Conservation (phyloP, 2,888 invertebrate species). For the Hetaerina titia region DNA sequence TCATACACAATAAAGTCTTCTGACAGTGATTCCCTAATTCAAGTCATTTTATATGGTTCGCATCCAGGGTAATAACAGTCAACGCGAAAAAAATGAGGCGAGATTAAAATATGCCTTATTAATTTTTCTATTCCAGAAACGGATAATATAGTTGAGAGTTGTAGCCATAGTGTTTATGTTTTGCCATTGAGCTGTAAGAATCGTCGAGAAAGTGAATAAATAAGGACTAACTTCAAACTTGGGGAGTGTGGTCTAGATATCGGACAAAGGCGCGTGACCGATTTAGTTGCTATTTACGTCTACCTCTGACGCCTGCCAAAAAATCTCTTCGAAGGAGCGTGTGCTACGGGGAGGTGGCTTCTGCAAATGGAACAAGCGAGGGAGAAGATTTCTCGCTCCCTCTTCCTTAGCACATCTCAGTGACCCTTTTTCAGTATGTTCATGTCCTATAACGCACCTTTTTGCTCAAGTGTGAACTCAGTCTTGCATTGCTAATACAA, state of each 20-base stretch:
- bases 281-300: constrained; percentile 61
- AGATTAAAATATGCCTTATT: no score
- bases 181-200: no score
- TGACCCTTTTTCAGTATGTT: neutral
- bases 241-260: neutral
- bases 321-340: neutral
- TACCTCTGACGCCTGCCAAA: constrained; percentile 29
- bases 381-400: neutral
- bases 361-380: neutral
- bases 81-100: no score
- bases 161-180: no score
- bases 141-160: no score
- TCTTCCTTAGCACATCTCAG: neutral
- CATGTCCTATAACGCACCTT: neutral
- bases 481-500: neutral
- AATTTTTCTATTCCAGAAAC: no score
- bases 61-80: no score
- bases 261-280: constrained; percentile 62
- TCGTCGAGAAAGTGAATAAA: neutral
- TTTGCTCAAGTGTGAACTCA: neutral
- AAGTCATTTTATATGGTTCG: no score
- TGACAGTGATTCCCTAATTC: no score
- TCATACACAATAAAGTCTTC: no score
- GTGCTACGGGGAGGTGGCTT: neutral
- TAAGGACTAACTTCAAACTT: neutral